phyloP scores from a whole-genome alignment of 2,113 vertebrate species.

The Rafetus swinhoei region DNA sequence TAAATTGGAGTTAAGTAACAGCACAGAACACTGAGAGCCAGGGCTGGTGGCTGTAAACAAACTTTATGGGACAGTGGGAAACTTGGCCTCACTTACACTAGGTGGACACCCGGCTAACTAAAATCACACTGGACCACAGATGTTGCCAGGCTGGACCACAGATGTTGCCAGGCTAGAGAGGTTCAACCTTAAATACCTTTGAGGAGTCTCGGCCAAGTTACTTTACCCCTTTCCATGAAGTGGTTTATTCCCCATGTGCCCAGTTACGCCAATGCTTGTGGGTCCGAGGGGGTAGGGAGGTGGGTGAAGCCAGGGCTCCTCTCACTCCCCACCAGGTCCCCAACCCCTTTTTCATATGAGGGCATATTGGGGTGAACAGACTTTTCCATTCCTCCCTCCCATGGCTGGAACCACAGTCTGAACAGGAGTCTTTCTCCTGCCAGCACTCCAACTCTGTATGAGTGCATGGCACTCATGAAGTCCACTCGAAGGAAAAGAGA shows the following conservation, averaged over 20 bases:
- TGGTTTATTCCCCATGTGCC: background rate
- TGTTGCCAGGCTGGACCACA: too few species aligned
- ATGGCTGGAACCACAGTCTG: background rate
- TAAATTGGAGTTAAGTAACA: too few species aligned
- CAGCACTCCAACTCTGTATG: accelerated
- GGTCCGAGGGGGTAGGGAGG: background rate
- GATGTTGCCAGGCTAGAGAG: too few species aligned
- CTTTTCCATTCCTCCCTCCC: background rate
- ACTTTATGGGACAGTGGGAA: too few species aligned
- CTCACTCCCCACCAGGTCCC: background rate
- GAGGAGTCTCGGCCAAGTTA: background rate
- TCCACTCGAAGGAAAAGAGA: accelerated
- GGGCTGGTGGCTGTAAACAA: too few species aligned
- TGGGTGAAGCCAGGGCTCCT: background rate
- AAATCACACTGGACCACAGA: too few species aligned
- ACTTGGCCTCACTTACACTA: too few species aligned
- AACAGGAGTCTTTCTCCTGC: background rate
- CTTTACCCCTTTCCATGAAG: background rate
- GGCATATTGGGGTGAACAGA: background rate
- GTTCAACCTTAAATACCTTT: background rate
- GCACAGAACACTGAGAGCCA: too few species aligned
- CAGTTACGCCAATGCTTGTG: background rate
- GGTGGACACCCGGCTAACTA: too few species aligned
- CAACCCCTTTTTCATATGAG: background rate
- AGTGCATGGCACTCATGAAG: background rate